Evolutionary conservation across 2,797 vertebrate species (phyloP), one percentile per base, ranked within the genome.

Genomic region (Serranus cabrilla): DNA sequence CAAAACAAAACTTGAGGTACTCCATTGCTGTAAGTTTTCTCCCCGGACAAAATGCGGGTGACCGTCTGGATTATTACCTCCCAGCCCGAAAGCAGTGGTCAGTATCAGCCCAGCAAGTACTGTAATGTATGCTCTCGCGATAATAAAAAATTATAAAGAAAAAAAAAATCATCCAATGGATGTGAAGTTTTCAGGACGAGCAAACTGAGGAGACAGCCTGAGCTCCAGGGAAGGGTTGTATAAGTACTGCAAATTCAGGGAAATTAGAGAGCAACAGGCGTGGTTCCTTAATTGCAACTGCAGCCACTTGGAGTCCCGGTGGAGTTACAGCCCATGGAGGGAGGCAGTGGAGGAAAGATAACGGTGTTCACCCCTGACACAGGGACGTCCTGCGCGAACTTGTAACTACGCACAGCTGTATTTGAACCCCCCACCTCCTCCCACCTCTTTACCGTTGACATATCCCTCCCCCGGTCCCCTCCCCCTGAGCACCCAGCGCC

Each of bases 321-420:
- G 57, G 61, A 82, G 73, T 52, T 23, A 7, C 46, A 65, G 67
- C 42, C 46, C 73, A 20, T 18, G 39, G 25, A 63, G 23, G 54
- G 54, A 71, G 18, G 47, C 20, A 7, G 66, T 5, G 39, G 70
- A 72, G 76, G 65, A 52, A 17, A 68, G 67, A 81, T 78, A 73
- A 83, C 70, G 55, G 87, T 71, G 13, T 62, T 85, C 74, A 76
- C 66, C 75, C 69, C 77, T 60, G 80, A 81, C 79, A 76, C 69
- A 74, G 78, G 87, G 67, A 82, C 79, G 88, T 81, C 72, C 83
- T 72, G 78, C 12, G 81, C n/a, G 71, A 88, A 84, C 78, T 84
- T 92, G 79, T 86, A 66, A 88, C 87, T 50, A 74, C 86, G 77
- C 71, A 87, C 91, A 92, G 93, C 92, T 92, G 91, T 91, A 87